Conservation (phyloP, 2,113 vertebrate genomes). For the Ceuthmochares aereus region DNA sequence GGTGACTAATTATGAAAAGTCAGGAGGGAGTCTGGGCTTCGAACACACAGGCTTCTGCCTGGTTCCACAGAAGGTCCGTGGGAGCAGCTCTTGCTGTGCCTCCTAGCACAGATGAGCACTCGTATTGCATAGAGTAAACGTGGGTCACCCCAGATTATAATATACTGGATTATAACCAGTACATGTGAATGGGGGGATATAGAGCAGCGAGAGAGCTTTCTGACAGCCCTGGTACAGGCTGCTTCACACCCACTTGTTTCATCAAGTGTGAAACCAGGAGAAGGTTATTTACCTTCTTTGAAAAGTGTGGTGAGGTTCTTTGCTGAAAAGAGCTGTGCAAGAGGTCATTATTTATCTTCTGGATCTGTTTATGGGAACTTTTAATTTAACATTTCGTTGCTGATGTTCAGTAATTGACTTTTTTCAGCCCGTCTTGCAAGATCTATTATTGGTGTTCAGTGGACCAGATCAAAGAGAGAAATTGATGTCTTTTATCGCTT, state of each 20-base stretch:
- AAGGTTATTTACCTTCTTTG: not conserved
- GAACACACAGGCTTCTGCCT: not conserved
- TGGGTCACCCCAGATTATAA: not conserved
- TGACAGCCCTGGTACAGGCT: not conserved
- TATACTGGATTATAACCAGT: not conserved
- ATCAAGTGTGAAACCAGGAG: not conserved
- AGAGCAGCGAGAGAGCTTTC: not conserved
- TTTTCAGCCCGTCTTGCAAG: slow-evolving; percentile 26
- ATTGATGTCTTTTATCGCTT: slow-evolving; percentile 31
- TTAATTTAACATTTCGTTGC: slow-evolving; percentile 51
- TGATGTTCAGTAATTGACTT: slow-evolving; percentile 20
- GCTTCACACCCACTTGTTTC: not conserved
- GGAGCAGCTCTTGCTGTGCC: not conserved
- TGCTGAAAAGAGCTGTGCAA: not conserved
- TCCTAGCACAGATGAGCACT: not conserved
- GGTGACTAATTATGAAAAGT: not conserved
- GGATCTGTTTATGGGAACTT: slow-evolving; percentile 20
- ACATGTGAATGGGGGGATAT: accelerated
- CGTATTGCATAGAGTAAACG: accelerated
- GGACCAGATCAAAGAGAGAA: slow-evolving; percentile 37
- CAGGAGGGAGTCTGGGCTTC: not conserved
- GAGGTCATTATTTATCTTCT: not conserved
- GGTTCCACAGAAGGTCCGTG: accelerated
- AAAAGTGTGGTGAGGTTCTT: not conserved
- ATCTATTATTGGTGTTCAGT: slow-evolving; percentile 15